Conservation (phyloP, 2,797 vertebrate species). For the Cryptoprocta ferox region DNA sequence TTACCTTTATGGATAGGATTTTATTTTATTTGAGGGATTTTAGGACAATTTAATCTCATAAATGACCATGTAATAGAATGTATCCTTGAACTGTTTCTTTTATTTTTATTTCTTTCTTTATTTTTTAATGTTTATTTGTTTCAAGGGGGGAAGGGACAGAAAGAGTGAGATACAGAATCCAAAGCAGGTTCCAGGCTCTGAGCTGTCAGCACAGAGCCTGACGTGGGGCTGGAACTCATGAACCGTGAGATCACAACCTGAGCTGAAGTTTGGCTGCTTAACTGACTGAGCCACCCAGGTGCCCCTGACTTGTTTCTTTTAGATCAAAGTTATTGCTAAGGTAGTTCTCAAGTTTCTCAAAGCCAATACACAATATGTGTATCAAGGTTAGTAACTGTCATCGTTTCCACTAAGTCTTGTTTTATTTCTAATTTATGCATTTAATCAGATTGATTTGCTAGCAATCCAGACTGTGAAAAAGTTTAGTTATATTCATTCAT, state of each 20-base stretch:
- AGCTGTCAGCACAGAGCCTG: no score
- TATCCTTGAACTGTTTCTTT: neutral
- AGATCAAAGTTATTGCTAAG: neutral
- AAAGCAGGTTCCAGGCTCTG: no score
- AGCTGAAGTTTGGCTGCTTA: no score
- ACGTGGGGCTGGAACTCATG: no score
- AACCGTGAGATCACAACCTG: no score
- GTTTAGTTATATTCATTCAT: neutral
- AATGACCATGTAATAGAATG: neutral
- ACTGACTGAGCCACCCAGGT: no score
- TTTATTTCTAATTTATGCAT: slow-evolving; percentile 7
- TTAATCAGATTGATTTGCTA: neutral
- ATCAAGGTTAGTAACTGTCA: neutral
- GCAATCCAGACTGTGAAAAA: neutral
- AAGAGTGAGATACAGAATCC: no score
- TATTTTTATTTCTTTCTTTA: neutral
- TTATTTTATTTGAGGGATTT: slow-evolving; percentile 30
- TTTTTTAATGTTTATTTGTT: no score
- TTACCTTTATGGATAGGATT: neutral
- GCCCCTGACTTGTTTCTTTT: neutral
- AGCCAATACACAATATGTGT: neutral
- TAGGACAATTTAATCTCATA: neutral
- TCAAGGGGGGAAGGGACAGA: no score
- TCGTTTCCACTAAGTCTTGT: neutral
- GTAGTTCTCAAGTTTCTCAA: neutral